A percentile compares a stretch with the other conserved stretches of the same genome.
Evolutionary conservation across 2,797 vertebrate genomes (phyloP).

Genomic region (Malacoraja senta): DNA sequence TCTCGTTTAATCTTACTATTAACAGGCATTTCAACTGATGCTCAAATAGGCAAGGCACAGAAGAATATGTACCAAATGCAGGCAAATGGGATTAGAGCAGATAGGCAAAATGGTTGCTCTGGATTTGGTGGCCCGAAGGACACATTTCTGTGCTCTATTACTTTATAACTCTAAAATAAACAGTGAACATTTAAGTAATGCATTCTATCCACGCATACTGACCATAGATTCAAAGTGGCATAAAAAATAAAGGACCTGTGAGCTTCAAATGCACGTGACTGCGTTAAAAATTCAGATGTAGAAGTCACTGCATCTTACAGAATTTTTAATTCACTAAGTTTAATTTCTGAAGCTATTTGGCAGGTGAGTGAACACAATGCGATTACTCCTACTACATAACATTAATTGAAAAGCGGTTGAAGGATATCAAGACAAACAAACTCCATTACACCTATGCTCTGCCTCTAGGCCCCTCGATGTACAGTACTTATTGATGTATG

Average conservation of each 20-base stretch:
- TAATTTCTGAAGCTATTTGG: neutral
- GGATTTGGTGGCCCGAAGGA: no score
- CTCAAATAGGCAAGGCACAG: no score
- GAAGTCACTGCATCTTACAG: neutral
- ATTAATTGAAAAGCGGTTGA: neutral
- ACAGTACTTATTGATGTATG: constrained; percentile 46
- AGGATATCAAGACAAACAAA: neutral
- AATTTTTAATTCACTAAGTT: neutral
- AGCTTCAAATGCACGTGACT: neutral
- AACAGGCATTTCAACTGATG: no score
- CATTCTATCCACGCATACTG: no score
- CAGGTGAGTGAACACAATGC: neutral
- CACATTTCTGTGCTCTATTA: no score
- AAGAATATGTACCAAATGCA: no score
- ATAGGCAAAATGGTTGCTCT: no score
- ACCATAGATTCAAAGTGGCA: neutral
- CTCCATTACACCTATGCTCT: neutral
- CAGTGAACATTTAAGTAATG: neutral
- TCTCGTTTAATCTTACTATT: no score
- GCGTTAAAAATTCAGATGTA: neutral
- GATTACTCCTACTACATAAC: neutral
- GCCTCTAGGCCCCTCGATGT: constrained; percentile 42
- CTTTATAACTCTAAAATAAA: neutral
- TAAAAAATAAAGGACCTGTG: neutral
- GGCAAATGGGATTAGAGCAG: no score